Evolutionary conservation across 2,797 vertebrate genomes (phyloP), one percentile per base, ranked within the genome.

Genomic region (Austrolebias charrua): DNA sequence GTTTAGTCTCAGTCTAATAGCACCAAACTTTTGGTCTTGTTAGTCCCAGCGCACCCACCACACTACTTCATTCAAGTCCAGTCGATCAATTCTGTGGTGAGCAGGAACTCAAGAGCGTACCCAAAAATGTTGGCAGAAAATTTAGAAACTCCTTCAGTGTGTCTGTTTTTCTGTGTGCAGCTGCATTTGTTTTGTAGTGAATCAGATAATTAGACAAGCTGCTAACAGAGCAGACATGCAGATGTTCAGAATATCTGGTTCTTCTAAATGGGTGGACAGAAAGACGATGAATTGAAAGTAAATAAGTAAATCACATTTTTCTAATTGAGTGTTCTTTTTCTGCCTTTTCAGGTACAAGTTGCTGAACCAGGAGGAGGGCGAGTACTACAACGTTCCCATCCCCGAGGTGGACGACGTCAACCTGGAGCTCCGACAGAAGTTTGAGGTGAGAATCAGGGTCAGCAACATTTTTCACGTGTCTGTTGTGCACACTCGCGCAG

Each of bases 351-450:
- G 97, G 97, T 99, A 96, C 89, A 99, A 99, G 76, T 54, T 99
- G 86, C 92, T 98, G 69, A 99, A 96, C 83, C 95, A 98, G 71
- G 96, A 98, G 71, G 97, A 99, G 82, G 97, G 97, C 0, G 96
- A 99, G 83, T 99, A 99, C 84, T 99, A 99, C 81, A 99, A 96
- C 0, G 96, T 98, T 5, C 97, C 97, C 61, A 99, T 99, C 79
- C 95, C 96, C 0, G 96, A 98, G 70, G 94, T 93, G 31, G 95
- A 94, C 0, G 95, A 95, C 52, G 93, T 94, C 42, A 96, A 98
- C 57, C 68, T 91, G 80, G 96, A 98, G 76, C 92, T 99, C 53
- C 86, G 95, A 33, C 96, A 98, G 87, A 98, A 98, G 85, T 98
- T 99, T 75, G 97, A 99, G 95, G 97, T 98, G 76, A 93, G 93